A percentile compares a stretch with the other conserved stretches of the same genome.
phyloP scores from a whole-genome alignment of 1,140 invertebrate species.

The Polypedilum pembai region DNA sequence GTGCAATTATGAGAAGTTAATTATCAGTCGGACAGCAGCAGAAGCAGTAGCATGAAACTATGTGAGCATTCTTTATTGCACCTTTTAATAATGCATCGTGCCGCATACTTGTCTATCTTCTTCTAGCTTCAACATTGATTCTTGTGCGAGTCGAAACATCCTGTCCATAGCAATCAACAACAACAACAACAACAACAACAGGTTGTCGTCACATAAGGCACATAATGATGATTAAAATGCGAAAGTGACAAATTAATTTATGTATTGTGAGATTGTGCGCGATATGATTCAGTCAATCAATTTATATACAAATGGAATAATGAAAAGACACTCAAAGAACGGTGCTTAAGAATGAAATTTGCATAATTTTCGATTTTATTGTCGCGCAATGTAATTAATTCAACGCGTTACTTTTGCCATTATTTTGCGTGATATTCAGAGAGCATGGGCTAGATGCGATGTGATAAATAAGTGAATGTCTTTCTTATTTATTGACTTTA shows the following conservation, averaged over 20 bases:
- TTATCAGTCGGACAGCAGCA: not conserved
- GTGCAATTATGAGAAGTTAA: constrained; percentile 27
- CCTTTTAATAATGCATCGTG: constrained; percentile 1
- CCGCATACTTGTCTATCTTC: not conserved
- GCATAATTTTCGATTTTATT: not conserved
- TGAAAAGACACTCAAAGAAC: too few relatives aligned
- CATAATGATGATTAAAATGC: not conserved
- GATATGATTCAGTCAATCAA: constrained; percentile 27
- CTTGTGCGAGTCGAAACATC: constrained; percentile 15
- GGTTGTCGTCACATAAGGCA: not conserved
- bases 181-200: not conserved
- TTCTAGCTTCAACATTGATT: not conserved
- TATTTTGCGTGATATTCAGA: not conserved
- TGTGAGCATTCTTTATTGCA: constrained; percentile 25
- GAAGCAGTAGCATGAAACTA: not conserved
- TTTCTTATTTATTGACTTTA: constrained; percentile 12
- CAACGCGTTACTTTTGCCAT: not conserved
- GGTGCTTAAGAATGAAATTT: not conserved
- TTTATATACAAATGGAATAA: not conserved
- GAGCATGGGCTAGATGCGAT: too few relatives aligned
- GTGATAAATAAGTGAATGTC: too few relatives aligned
- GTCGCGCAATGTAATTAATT: not conserved
- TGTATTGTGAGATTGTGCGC: not conserved
- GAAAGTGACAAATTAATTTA: constrained; percentile 19
- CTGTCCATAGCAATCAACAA: constrained; percentile 1